These are phyloP conservation scores for Herpetotheres cachinnans DNA, from an alignment of 2,113 vertebrate genomes.

Conservation along the genomic window DNA sequence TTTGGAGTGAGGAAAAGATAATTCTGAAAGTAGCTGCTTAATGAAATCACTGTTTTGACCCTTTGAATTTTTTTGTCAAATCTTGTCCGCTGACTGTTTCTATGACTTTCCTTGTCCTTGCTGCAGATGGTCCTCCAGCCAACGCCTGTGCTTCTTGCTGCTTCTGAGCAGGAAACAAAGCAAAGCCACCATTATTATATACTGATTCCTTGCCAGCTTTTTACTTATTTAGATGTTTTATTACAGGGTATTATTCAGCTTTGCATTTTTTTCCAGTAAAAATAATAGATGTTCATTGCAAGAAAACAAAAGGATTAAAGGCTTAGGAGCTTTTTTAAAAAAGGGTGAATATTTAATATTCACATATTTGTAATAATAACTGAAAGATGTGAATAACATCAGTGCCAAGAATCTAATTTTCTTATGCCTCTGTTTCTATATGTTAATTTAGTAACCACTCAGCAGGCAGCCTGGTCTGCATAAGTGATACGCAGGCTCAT, in stretches of 20 bases:
- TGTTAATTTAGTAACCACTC: neutral
- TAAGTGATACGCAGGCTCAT: neutral
- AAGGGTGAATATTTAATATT: neutral
- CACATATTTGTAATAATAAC: neutral
- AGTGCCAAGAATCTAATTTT: neutral
- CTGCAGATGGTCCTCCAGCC: slow-evolving; percentile 39
- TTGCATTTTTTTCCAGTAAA: neutral
- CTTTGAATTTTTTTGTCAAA: neutral
- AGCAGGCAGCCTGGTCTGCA: neutral
- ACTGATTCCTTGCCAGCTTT: neutral
- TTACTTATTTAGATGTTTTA: neutral
- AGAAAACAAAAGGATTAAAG: neutral
- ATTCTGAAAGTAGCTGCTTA: neutral
- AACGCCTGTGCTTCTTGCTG: neutral
- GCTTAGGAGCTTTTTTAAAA: neutral
- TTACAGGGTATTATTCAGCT: neutral
- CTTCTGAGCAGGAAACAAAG: slow-evolving; percentile 29
- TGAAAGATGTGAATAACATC: neutral
- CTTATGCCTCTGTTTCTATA: neutral
- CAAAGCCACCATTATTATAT: neutral
- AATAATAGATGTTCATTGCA: neutral
- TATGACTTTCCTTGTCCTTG: slow-evolving; percentile 37
- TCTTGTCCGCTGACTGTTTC: neutral
- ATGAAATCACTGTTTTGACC: neutral
- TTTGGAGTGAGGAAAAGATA: neutral